Percentiles rank a stretch among this genome's conserved stretches.
Conservation (phyloP, 1,140 invertebrate genomes). For the Macrocentrus cingulum region DNA sequence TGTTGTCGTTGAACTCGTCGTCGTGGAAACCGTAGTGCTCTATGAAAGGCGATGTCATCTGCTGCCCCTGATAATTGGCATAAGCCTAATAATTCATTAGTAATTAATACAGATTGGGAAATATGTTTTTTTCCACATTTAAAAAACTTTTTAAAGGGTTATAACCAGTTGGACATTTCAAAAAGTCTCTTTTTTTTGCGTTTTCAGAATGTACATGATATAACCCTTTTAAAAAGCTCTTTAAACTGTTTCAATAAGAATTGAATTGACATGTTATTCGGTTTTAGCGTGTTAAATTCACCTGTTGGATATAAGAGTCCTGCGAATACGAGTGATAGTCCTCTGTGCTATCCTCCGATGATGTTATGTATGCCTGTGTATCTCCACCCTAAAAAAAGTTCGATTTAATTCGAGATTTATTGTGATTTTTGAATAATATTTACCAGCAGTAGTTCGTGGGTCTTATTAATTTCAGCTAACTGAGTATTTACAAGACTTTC, state of each 20-base stretch:
- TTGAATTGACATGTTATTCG: no score
- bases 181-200: no score
- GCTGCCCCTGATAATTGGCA: constrained; percentile 64
- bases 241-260: no score
- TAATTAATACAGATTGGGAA: constrained; percentile 12
- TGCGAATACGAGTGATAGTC: constrained; percentile 62
- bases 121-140: no score
- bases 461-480: constrained; percentile 65
- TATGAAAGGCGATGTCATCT: constrained; percentile 64
- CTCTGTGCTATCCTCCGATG: constrained; percentile 61
- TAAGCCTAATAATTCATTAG: constrained; percentile 56
- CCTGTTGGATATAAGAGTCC: constrained; percentile 63
- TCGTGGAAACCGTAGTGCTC: constrained; percentile 70
- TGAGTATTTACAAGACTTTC: constrained; percentile 63
- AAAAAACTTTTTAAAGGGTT: no score
- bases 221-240: no score
- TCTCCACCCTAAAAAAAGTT: constrained; percentile 43
- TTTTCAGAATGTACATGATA: no score
- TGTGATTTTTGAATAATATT: constrained; percentile 33
- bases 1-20: constrained; percentile 67
- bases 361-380: constrained; percentile 43
- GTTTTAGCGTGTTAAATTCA: no score
- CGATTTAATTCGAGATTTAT: no score
- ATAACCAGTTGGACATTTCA: no score
- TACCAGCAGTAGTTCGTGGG: constrained; percentile 63